Evolutionary conservation across 2,888 invertebrate species (phyloP).

Genomic region (Pyrrhosoma nymphula): DNA sequence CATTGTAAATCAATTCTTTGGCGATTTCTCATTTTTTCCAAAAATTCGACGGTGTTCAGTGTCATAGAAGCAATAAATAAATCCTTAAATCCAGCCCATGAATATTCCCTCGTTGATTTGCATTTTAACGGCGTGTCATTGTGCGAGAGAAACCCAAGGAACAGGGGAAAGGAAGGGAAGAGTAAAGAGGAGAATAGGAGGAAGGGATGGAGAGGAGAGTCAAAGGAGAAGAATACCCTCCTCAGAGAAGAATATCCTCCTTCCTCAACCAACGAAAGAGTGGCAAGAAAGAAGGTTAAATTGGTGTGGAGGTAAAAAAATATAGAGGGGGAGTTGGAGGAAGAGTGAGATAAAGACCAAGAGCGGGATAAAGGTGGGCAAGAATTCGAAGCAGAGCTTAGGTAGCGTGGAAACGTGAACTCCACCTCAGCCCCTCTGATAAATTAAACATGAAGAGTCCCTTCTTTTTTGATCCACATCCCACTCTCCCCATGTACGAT

Average conservation of each 20-base stretch:
- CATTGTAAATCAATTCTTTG: too few species aligned
- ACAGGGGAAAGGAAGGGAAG: background rate
- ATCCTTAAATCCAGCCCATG: background rate
- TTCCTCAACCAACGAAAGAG: too few species aligned
- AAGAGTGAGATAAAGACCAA: background rate
- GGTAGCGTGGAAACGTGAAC: constrained; percentile 34
- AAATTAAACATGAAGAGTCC: constrained; percentile 56
- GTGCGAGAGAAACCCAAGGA: background rate
- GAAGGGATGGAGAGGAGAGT: background rate
- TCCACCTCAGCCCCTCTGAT: constrained; percentile 39
- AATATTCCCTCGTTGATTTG: background rate
- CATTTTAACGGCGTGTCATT: background rate
- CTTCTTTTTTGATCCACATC: background rate
- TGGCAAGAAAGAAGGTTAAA: background rate
- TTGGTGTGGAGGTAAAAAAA: background rate
- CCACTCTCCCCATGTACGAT: constrained; percentile 2
- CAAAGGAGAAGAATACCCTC: background rate
- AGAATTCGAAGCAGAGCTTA: constrained; percentile 30
- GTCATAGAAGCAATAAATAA: background rate
- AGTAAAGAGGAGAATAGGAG: background rate
- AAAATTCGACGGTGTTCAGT: background rate
- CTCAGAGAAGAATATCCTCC: too few species aligned
- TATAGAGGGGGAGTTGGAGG: background rate
- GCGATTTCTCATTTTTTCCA: background rate
- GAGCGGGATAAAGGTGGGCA: background rate